Evolutionary conservation across 2,797 vertebrate genomes (phyloP).

Genomic region (Naso thynnoides): DNA sequence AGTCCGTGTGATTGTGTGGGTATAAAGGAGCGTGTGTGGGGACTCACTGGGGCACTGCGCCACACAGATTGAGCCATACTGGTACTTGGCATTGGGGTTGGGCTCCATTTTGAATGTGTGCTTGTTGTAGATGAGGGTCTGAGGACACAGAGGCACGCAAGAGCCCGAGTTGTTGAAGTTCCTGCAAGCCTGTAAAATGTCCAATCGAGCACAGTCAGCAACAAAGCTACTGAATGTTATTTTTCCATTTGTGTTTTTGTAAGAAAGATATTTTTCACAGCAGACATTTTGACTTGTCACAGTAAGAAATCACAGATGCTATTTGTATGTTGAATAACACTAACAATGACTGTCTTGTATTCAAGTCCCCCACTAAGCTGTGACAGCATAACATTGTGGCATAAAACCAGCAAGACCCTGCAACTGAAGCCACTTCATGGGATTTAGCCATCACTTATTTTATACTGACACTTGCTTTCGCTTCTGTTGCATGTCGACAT

Average conservation of each 20-base stretch:
- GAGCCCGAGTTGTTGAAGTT: conserved; percentile 95
- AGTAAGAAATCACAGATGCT: neutral
- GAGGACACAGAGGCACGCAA: conserved; percentile 92
- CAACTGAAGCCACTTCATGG: neutral
- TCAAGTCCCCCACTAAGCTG: neutral
- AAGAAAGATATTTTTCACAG: neutral
- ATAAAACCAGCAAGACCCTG: neutral
- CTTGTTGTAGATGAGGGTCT: conserved; percentile 93
- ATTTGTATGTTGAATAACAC: neutral
- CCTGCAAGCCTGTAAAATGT: conserved; percentile 88
- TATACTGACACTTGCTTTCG: neutral
- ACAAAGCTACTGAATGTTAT: too few species aligned
- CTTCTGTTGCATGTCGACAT: neutral
- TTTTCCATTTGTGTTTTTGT: conserved; percentile 3
- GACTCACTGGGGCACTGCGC: conserved; percentile 93
- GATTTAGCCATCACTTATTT: neutral
- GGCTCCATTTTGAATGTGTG: conserved; percentile 93
- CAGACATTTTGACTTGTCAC: neutral
- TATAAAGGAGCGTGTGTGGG: neutral
- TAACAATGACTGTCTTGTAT: neutral
- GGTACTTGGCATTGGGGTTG: conserved; percentile 95
- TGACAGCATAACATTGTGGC: neutral
- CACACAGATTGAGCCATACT: conserved; percentile 95
- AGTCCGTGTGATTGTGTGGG: neutral
- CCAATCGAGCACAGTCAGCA: neutral